Conservation (phyloP, 2,113 vertebrate genomes). For the Lynx canadensis region DNA sequence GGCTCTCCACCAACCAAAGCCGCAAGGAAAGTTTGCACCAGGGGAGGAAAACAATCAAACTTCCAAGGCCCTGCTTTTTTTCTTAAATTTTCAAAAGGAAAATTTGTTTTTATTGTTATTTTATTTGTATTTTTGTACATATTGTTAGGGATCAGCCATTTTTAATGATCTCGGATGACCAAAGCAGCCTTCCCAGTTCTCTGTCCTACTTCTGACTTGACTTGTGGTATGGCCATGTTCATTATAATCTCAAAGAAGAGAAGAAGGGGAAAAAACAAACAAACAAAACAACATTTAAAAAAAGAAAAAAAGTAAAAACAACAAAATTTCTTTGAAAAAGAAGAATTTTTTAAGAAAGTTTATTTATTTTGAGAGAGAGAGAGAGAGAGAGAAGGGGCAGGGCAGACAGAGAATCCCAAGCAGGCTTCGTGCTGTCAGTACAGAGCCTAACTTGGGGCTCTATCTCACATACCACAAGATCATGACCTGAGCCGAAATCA, state of each 20-base stretch:
- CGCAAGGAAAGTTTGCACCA: neutral
- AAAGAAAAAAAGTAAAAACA: neutral
- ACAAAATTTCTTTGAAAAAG: neutral
- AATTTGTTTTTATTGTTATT: neutral
- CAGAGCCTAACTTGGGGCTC: no score
- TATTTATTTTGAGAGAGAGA: no score
- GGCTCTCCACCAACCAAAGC: neutral
- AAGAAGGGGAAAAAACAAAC: neutral
- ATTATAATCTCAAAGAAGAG: neutral
- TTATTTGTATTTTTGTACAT: neutral
- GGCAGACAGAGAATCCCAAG: no score
- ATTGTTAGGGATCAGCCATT: neutral
- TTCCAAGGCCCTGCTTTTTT: neutral
- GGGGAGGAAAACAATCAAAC: neutral
- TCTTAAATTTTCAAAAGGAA: neutral
- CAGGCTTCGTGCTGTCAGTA: no score
- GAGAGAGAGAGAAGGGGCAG: no score
- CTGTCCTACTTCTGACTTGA: neutral
- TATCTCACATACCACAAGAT: no score
- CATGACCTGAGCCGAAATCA: no score
- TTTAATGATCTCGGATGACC: neutral
- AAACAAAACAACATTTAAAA: neutral
- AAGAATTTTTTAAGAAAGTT: no score
- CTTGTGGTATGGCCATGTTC: neutral
- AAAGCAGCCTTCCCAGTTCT: neutral